Percentiles rank a stretch among this genome's conserved stretches.
phyloP scores from a whole-genome alignment of 2,113 vertebrate species.

The Eolophus roseicapilla region DNA sequence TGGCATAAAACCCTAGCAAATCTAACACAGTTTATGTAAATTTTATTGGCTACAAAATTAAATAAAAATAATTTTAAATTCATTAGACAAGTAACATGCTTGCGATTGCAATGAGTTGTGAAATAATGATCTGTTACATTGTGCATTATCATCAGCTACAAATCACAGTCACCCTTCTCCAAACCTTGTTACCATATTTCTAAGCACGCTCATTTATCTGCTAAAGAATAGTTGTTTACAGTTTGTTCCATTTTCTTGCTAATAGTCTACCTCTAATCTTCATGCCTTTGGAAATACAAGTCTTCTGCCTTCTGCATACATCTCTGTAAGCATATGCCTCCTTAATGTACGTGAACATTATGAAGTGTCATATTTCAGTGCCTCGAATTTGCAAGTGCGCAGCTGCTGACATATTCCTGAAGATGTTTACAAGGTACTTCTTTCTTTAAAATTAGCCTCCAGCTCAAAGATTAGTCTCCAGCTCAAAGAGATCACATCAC shows the following conservation, averaged over 20 bases:
- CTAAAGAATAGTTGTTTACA: neutral
- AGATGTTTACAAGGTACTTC: neutral
- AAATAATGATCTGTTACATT: neutral
- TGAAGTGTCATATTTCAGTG: neutral
- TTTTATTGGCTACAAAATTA: neutral
- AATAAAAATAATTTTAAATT: constrained; percentile 4
- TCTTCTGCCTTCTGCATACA: neutral
- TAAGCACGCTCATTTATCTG: neutral
- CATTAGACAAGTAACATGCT: neutral
- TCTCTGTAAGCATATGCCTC: neutral
- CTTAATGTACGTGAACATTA: fast-evolving
- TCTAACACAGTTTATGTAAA: neutral
- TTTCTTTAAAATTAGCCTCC: neutral
- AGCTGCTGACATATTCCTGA: neutral
- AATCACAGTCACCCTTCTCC: neutral
- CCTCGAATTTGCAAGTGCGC: neutral
- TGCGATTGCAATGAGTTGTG: neutral
- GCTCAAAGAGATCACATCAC: neutral
- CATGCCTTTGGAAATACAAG: neutral
- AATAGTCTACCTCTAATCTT: neutral
- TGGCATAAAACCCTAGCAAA: neutral
- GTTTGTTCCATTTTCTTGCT: neutral
- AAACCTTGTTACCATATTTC: neutral
- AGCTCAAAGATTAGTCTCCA: neutral
- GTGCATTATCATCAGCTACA: neutral